phyloP scores from a whole-genome alignment of 2,888 invertebrate species.

The Muschampia staudingeri region DNA sequence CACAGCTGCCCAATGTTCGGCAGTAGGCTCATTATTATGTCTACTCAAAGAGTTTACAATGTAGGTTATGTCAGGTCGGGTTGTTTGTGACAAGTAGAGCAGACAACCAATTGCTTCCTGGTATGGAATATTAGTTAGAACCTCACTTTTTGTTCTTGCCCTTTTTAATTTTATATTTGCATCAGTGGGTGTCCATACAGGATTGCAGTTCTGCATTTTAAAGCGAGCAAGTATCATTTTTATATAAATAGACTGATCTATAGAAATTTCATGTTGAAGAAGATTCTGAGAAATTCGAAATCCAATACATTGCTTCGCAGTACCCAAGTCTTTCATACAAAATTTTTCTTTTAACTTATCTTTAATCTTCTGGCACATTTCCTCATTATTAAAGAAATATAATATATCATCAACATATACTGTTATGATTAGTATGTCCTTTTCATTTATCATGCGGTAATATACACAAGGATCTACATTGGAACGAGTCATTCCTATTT shows the following conservation, averaged over 20 bases:
- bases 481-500: background rate
- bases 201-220: background rate
- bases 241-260: background rate
- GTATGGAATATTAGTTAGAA: too few species aligned
- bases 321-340: background rate
- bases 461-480: background rate
- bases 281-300: background rate
- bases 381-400: background rate
- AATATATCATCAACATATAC: background rate
- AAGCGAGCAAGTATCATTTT: background rate
- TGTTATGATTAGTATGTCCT: background rate
- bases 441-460: background rate
- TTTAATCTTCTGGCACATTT: background rate
- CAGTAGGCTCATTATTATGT: too few species aligned
- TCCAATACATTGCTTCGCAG: background rate
- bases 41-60: too few species aligned
- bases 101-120: too few species aligned
- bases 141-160: too few species aligned
- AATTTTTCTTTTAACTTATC: background rate
- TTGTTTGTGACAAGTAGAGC: too few species aligned
- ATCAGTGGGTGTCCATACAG: background rate
- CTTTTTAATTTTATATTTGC: background rate
- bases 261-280: background rate
- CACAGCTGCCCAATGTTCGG: too few species aligned
- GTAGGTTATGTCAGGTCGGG: too few species aligned